Evolutionary conservation across 2,888 invertebrate genomes (phyloP), one percentile per base, ranked within the genome.

Genomic region (Chymomyza caudatula): DNA sequence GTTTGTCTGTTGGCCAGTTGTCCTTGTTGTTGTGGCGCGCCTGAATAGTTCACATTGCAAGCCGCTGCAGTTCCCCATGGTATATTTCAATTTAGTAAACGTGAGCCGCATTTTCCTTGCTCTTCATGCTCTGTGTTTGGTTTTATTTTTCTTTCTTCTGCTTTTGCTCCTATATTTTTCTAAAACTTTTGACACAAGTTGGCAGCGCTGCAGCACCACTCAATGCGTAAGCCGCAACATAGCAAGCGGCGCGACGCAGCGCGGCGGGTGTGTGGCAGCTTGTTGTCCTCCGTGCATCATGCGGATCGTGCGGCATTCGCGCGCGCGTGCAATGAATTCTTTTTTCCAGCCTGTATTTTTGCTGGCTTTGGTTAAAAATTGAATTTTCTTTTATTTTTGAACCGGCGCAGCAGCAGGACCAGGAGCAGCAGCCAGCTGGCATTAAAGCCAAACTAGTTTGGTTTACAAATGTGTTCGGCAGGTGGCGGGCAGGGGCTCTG

Each of bases 61-160:
- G 13, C 20, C 13, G 13, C 20, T 54, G 25, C 54, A 13, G 15
- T 25, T 25, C 17, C 51, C 11, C 74, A 69, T 74, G 66, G 66
- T 68, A 77, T 73, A 77, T 77, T 77, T 77, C 76, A 77, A 77
- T 77, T 77, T 77, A 75, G 68, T 69, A 75, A 77, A 77, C 76
- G 76, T 77, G 76, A 66, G 63, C 60, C 65, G 77, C 73, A 77
- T 77, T 71, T 65, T 60, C 2, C 29, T 29, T 29, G 1, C 8
- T 29, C n/a, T n/a, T n/a, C n/a, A n/a, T n/a, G 11, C 37, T 37
- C 11, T 37, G 5, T 37, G 37, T 37, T 37, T 37, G 5, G 4
- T n/a, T 5, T 44, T 4, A 2, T 1, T 51, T 22, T 22, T 51
- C 5, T 51, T 51, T 51, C 20, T 51, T 51, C 2, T 2, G 11